Conservation (phyloP, 2,797 vertebrate genomes). For the Typhlichthys subterraneus region DNA sequence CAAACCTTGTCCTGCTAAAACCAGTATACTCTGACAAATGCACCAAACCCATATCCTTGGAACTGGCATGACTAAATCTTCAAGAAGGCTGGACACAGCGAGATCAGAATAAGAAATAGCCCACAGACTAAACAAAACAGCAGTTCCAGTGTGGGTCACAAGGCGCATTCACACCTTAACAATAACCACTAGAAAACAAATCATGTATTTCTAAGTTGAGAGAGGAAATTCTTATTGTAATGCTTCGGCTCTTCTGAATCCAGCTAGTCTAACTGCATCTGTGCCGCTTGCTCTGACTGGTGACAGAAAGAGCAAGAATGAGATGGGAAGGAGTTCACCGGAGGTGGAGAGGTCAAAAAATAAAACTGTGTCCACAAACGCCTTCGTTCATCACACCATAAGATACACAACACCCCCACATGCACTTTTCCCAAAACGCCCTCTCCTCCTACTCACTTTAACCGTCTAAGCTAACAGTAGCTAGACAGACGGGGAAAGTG, state of each 20-base stretch:
- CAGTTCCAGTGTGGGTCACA: not conserved
- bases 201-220: not conserved
- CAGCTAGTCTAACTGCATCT: slow-evolving; percentile 13
- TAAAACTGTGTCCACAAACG: slow-evolving; percentile 65
- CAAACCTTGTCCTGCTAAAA: slow-evolving; percentile 29
- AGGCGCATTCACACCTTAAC: slow-evolving; percentile 11
- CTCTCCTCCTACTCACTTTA: not conserved
- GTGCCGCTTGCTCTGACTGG: not conserved
- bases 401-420: slow-evolving; percentile 43
- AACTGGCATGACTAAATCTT: slow-evolving; percentile 32
- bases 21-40: slow-evolving; percentile 49
- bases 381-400: slow-evolving; percentile 42
- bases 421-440: slow-evolving; percentile 24
- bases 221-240: not conserved
- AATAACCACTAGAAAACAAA: slow-evolving; percentile 7
- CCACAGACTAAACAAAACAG: not conserved
- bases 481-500: slow-evolving; percentile 13
- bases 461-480: slow-evolving; percentile 26
- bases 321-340: slow-evolving; percentile 32
- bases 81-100: not conserved
- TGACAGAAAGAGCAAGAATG: slow-evolving; percentile 24
- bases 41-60: slow-evolving; percentile 49
- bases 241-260: not conserved
- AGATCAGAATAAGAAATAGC: slow-evolving; percentile 1
- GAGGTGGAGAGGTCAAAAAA: slow-evolving; percentile 45